Percentiles rank a stretch among this genome's conserved stretches.
These are phyloP conservation scores for Pimephales promelas DNA, from an alignment of 2,113 vertebrate genomes.

Conservation along the genomic window DNA sequence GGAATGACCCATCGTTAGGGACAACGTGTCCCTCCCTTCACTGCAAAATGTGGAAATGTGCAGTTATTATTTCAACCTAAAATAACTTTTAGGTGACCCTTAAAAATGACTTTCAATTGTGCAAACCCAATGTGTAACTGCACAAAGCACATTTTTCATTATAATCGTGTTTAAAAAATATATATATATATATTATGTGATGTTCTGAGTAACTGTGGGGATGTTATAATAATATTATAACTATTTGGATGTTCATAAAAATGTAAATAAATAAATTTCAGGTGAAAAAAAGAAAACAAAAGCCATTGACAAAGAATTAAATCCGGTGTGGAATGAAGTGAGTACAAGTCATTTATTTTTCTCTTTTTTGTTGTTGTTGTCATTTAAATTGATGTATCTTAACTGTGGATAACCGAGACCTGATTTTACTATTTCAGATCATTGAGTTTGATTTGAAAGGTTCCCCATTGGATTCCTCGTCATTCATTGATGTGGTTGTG, in stretches of 20 bases:
- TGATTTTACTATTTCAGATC: slow-evolving; percentile 73
- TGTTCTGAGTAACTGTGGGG: neutral
- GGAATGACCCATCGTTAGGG: slow-evolving; percentile 5
- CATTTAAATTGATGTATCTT: neutral
- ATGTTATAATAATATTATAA: neutral
- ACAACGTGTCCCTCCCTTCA: neutral
- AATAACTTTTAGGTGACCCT: neutral
- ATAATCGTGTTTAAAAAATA: neutral
- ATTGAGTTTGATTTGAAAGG: slow-evolving; percentile 93
- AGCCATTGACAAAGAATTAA: slow-evolving; percentile 87
- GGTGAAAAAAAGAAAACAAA: slow-evolving; percentile 98
- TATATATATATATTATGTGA: neutral
- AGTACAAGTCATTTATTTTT: slow-evolving; percentile 39
- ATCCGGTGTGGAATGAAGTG: slow-evolving; percentile 97
- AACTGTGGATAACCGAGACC: neutral
- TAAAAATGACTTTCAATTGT: neutral
- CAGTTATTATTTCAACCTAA: neutral
- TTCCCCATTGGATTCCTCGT: slow-evolving; percentile 83
- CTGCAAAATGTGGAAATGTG: neutral
- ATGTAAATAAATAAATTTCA: slow-evolving; percentile 34
- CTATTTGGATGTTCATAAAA: neutral
- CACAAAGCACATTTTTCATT: neutral
- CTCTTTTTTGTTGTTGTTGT: neutral
- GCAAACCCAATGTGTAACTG: neutral
- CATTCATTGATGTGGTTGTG: slow-evolving; percentile 84